These are phyloP conservation scores for Ceraclea dissimilis DNA, from an alignment of 2,888 invertebrate species.

Conservation along the genomic window DNA sequence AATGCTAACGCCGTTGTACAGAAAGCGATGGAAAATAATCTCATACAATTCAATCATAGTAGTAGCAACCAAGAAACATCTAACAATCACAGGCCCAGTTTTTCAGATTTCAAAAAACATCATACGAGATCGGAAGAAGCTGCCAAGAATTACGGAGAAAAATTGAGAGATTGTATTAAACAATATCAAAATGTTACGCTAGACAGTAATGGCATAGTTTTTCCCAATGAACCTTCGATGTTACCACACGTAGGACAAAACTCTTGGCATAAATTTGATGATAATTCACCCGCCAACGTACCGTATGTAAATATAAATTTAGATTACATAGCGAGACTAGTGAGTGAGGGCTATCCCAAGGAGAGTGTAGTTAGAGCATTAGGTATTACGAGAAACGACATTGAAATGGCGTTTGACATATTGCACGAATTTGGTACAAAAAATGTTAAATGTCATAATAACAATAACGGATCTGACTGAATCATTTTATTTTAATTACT, in stretches of 20 bases:
- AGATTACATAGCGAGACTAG: conserved; percentile 82
- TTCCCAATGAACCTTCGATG: conserved; percentile 13
- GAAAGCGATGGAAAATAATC: conserved; percentile 2
- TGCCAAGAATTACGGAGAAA: conserved; percentile 4
- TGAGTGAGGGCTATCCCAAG: conserved; percentile 84
- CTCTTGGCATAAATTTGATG: conserved; percentile 43
- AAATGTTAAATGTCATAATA: conserved; percentile 25
- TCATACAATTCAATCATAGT: not conserved
- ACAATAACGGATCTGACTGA: conserved; percentile 22
- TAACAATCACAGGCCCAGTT: not conserved
- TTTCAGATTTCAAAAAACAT: not conserved
- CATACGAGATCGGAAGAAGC: not conserved
- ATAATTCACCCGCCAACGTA: conserved; percentile 37
- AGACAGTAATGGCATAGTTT: conserved; percentile 29
- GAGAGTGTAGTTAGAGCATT: conserved; percentile 87
- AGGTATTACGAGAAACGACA: conserved; percentile 86
- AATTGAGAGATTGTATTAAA: conserved; percentile 8
- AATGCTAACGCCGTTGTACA: conserved; percentile 4
- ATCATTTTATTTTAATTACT: no score
- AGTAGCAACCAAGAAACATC: not conserved
- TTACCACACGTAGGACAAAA: conserved; percentile 32
- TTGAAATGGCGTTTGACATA: conserved; percentile 94
- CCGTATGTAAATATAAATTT: conserved; percentile 85
- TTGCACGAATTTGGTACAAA: conserved; percentile 81
- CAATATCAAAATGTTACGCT: conserved; percentile 42